A percentile compares a stretch with the other conserved stretches of the same genome.
phyloP scores from a whole-genome alignment of 2,888 invertebrate genomes.

The Coenonympha arcania region DNA sequence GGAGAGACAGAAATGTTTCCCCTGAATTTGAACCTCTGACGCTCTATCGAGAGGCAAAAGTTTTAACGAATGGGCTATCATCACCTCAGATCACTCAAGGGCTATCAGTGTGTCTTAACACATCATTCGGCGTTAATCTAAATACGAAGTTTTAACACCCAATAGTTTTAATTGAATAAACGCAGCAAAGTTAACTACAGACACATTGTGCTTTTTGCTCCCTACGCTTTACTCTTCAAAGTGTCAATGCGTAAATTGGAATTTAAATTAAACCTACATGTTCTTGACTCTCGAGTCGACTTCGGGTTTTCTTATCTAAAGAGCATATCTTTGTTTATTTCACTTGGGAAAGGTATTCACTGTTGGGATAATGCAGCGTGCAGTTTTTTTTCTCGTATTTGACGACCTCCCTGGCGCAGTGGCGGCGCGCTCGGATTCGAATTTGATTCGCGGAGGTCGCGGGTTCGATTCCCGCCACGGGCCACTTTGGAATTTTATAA shows the following conservation, averaged over 20 bases:
- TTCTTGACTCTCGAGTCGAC: background rate
- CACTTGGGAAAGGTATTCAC: background rate
- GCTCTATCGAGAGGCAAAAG: no score
- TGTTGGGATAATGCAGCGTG: background rate
- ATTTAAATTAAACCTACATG: constrained; percentile 2
- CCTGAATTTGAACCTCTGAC: no score
- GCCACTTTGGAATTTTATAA: no score
- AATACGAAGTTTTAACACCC: background rate
- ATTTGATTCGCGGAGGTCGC: no score
- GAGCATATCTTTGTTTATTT: constrained; percentile 7
- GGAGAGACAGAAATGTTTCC: no score
- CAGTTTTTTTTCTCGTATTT: background rate
- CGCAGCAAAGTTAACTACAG: background rate
- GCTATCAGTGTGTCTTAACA: no score
- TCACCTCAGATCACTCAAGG: no score
- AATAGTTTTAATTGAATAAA: background rate
- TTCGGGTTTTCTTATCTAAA: constrained; percentile 3
- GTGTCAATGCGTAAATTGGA: background rate
- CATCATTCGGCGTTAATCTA: background rate
- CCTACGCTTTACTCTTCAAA: background rate
- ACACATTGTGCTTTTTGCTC: background rate
- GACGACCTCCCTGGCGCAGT: no score
- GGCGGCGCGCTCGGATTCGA: no score
- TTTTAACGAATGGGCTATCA: no score
- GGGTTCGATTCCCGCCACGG: no score